Conservation (phyloP, 2,113 vertebrate genomes). For the Pluvianellus socialis region DNA sequence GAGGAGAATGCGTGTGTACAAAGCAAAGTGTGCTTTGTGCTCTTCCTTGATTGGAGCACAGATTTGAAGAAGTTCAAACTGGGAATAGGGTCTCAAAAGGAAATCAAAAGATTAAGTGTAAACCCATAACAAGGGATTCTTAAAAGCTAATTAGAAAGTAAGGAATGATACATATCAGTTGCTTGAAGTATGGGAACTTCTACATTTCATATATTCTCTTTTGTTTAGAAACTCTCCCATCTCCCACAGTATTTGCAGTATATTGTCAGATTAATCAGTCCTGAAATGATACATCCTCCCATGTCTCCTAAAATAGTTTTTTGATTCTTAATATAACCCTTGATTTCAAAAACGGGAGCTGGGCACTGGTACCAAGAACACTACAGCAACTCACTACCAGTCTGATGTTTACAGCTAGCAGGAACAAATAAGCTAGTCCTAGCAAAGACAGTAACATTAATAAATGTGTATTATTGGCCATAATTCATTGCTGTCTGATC, state of each 20-base stretch:
- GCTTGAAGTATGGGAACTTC: background rate
- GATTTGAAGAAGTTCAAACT: background rate
- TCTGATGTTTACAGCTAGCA: background rate
- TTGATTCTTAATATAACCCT: background rate
- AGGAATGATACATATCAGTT: background rate
- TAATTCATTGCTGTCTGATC: background rate
- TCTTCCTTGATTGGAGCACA: background rate
- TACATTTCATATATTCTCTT: background rate
- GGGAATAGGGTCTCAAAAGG: background rate
- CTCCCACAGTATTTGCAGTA: background rate
- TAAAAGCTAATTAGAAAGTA: background rate
- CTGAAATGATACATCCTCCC: background rate
- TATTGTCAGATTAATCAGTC: background rate
- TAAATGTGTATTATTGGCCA: background rate
- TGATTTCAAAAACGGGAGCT: background rate
- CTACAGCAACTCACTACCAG: background rate
- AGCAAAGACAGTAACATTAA: background rate
- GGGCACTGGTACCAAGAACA: background rate
- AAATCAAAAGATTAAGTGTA: background rate
- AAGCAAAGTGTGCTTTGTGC: background rate
- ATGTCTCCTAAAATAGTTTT: background rate
- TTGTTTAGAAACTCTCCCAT: background rate
- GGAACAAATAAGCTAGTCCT: background rate
- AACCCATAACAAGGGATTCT: background rate
- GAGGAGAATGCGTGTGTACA: background rate